Conservation (phyloP, 92 coral and sea anemone species). For the Epizoanthus fatuus region DNA sequence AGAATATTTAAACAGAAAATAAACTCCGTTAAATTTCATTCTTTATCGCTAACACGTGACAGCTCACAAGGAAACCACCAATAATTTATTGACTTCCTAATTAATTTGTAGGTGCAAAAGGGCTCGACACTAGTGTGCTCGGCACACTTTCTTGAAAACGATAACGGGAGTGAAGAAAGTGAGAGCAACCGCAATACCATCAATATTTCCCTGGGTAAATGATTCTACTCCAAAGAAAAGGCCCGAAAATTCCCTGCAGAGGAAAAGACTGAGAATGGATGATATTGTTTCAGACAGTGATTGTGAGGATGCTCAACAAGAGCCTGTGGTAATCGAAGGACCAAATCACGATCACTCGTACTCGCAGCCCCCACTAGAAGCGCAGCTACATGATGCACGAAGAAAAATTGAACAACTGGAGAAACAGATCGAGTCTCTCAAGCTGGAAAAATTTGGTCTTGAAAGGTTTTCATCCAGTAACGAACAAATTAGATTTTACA, state of each 20-base stretch:
- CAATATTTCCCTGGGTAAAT: neutral
- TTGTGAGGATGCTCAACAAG: neutral
- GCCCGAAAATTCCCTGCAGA: neutral
- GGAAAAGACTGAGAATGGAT: neutral
- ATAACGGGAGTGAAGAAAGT: neutral
- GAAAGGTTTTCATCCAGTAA: slow-evolving; percentile 23
- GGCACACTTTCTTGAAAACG: neutral
- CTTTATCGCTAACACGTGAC: too few relatives aligned
- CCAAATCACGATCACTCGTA: neutral
- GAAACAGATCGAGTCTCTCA: neutral
- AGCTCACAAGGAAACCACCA: too few relatives aligned
- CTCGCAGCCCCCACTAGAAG: neutral
- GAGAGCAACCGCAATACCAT: neutral
- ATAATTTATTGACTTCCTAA: too few relatives aligned
- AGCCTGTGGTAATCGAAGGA: neutral
- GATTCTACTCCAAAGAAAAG: neutral
- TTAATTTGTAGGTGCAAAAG: neutral
- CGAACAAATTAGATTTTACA: slow-evolving; percentile 35
- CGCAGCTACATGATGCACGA: neutral
- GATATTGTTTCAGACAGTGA: neutral
- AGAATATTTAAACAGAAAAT: neutral
- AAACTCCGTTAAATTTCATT: slow-evolving; percentile 1
- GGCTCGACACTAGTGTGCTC: slow-evolving; percentile 12
- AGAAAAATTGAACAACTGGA: neutral
- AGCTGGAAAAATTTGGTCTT: neutral